These are phyloP conservation scores for Ia io DNA, from an alignment of 2,113 vertebrate species.

Conservation along the genomic window DNA sequence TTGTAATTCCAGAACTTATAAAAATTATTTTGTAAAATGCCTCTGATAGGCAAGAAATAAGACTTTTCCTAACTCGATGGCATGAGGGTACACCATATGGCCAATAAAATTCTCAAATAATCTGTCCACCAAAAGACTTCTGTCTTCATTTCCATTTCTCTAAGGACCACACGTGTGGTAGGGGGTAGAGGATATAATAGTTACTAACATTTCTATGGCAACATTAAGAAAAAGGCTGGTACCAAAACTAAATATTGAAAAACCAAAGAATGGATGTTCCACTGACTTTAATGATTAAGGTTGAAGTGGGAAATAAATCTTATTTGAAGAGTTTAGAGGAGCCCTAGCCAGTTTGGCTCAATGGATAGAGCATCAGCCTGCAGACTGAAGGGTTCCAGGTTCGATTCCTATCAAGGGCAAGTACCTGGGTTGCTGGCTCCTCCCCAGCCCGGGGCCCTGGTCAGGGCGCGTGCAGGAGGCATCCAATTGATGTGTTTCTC, in stretches of 20 bases:
- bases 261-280: background rate
- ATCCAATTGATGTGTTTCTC: no score
- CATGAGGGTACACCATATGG: background rate
- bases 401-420: no score
- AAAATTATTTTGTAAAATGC: background rate
- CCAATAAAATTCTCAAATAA: background rate
- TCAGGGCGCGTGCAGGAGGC: no score
- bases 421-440: no score
- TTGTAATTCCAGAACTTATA: background rate
- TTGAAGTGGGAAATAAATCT: background rate
- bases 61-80: background rate
- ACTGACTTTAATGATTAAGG: background rate
- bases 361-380: no score
- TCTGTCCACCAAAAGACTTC: conserved; percentile 15
- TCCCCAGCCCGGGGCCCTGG: no score
- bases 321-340: background rate
- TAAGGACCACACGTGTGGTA: background rate
- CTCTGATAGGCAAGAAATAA: conserved; percentile 1
- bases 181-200: background rate
- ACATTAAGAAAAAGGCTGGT: background rate
- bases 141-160: background rate
- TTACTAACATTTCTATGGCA: background rate
- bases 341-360: no score
- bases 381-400: no score
- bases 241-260: background rate